A percentile compares a stretch with the other conserved stretches of the same genome.
Evolutionary conservation across 1,140 invertebrate genomes (phyloP).

Genomic region (Augochlora pura): DNA sequence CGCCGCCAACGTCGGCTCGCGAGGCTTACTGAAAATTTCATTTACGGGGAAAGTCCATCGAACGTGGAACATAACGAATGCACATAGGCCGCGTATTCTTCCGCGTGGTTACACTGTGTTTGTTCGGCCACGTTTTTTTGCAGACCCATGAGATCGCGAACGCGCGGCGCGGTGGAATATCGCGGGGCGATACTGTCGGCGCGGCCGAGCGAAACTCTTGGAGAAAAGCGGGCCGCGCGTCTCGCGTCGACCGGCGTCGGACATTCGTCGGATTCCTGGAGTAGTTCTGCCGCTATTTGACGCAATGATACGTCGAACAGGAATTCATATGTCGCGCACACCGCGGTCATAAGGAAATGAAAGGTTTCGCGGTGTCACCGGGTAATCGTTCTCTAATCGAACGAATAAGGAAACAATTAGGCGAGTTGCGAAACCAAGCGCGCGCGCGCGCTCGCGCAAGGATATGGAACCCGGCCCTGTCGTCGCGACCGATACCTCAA

Average conservation of each 20-base stretch:
- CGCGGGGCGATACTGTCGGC: background rate
- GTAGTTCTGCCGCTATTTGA: constrained; percentile 44
- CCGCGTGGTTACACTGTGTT: background rate
- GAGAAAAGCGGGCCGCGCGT: no score
- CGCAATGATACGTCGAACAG: constrained; percentile 60
- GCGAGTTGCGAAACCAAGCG: constrained; percentile 8
- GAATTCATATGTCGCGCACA: constrained; percentile 59
- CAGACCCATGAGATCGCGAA: no score
- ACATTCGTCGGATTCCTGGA: constrained; percentile 52
- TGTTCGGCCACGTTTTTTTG: no score
- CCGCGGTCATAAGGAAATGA: constrained; percentile 49
- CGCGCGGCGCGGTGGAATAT: constrained; percentile 26
- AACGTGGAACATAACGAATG: background rate
- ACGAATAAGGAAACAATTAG: constrained; percentile 42
- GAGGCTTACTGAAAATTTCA: no score
- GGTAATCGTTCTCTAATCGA: constrained; percentile 13
- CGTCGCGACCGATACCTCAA: background rate
- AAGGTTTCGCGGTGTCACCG: constrained; percentile 47
- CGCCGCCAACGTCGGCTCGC: no score
- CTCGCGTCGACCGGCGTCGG: constrained; percentile 15
- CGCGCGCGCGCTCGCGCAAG: no score
- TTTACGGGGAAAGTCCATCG: background rate
- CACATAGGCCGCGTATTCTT: background rate
- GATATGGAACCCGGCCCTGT: background rate
- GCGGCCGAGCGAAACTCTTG: constrained; percentile 23